Conservation (phyloP, 1,140 invertebrate genomes). For the Sitodiplosis mosellana region DNA sequence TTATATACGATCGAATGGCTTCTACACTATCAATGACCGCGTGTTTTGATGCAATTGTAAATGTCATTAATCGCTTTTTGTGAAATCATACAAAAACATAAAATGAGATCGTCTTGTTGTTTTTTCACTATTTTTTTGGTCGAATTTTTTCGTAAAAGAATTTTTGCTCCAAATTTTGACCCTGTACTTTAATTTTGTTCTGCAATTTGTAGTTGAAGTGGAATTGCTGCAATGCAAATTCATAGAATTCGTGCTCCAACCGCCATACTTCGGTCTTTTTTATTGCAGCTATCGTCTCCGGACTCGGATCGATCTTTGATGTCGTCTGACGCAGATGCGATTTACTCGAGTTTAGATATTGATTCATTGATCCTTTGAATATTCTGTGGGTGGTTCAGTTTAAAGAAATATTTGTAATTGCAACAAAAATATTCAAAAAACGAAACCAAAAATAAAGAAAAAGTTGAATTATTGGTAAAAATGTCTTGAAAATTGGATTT, state of each 20-base stretch:
- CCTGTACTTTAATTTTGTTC: constrained; percentile 27
- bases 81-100: constrained; percentile 25
- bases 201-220: constrained; percentile 62
- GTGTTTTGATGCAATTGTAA: neutral
- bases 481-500: no score
- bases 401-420: no score
- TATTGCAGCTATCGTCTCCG: constrained; percentile 59
- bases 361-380: constrained; percentile 73
- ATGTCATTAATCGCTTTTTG: neutral
- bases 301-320: constrained; percentile 69
- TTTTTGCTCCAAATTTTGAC: constrained; percentile 41
- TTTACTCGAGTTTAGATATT: constrained; percentile 72
- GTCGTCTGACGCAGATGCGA: constrained; percentile 88
- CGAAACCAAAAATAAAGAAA: no score
- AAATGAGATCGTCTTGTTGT: no score
- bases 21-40: no score
- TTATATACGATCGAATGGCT: no score
- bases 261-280: constrained; percentile 73
- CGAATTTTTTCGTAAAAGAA: constrained; percentile 92
- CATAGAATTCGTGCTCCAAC: constrained; percentile 96
- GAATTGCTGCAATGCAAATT: constrained; percentile 84
- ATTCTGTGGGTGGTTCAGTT: no score
- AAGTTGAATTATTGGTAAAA: no score
- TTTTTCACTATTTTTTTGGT: constrained; percentile 38
- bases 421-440: no score